Percentiles rank a stretch among this genome's conserved stretches.
Evolutionary conservation across 2,888 invertebrate species (phyloP).

Genomic region (Lissocephala sabroskyi): DNA sequence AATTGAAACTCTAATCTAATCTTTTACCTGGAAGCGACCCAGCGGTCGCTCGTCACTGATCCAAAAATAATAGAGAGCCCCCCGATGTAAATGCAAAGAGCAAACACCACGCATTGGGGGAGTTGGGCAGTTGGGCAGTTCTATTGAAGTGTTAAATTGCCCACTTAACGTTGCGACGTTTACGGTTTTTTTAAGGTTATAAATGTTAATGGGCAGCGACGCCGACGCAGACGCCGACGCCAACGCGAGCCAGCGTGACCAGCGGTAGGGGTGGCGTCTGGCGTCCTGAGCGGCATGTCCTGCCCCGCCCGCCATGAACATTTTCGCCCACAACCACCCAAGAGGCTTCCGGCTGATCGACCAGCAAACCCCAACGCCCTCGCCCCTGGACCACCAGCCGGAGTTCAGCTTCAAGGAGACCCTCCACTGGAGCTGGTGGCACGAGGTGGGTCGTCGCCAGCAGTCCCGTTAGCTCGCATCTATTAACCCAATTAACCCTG

Average conservation of each 20-base stretch:
- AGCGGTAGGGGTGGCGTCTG: no score
- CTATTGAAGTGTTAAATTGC: slow-evolving; percentile 62
- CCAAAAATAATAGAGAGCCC: no score
- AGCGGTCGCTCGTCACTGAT: no score
- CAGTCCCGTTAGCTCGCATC: slow-evolving; percentile 9
- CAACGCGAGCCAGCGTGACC: no score
- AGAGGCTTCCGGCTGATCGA: slow-evolving; percentile 66
- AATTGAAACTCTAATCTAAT: no score
- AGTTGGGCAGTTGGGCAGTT: slow-evolving; percentile 18
- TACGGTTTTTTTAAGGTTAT: slow-evolving; percentile 59
- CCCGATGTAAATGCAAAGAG: slow-evolving; percentile 45
- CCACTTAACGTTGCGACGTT: slow-evolving; percentile 61
- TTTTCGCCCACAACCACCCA: slow-evolving; percentile 68
- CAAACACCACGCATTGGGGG: slow-evolving; percentile 42
- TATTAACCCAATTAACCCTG: slow-evolving; percentile 51
- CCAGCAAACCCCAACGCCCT: slow-evolving; percentile 44
- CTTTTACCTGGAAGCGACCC: no score
- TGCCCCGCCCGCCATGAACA: slow-evolving; percentile 58
- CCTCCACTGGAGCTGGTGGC: slow-evolving; percentile 34
- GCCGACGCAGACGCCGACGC: no score
- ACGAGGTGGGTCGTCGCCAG: slow-evolving; percentile 30
- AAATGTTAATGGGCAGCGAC: slow-evolving; percentile 37
- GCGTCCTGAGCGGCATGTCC: no score
- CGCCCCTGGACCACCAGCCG: no score
- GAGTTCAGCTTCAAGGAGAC: slow-evolving; percentile 26